phyloP scores from a whole-genome alignment of 2,113 vertebrate genomes.

The Grus americana region DNA sequence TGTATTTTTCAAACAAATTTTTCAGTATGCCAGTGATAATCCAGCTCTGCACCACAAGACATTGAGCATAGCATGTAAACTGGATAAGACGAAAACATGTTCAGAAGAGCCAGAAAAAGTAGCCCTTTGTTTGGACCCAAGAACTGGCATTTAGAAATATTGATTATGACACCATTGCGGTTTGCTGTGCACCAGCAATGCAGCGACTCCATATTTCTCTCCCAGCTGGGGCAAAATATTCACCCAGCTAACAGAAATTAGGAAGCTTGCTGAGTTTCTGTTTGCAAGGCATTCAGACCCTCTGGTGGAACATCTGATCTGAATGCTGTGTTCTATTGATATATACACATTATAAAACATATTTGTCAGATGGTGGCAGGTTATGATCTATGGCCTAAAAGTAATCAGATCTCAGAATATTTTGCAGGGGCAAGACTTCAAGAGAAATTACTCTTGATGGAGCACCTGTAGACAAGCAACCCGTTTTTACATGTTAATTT shows the following conservation, averaged over 20 bases:
- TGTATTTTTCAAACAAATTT: neutral
- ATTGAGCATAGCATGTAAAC: neutral
- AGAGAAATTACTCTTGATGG: neutral
- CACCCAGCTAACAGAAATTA: neutral
- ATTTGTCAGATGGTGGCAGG: neutral
- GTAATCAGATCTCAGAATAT: neutral
- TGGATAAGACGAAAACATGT: neutral
- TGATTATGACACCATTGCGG: neutral
- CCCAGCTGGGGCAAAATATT: neutral
- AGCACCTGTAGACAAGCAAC: neutral
- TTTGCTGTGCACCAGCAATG: neutral
- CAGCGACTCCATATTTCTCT: neutral
- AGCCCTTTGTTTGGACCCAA: neutral
- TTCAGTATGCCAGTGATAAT: neutral
- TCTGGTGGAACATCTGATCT: neutral
- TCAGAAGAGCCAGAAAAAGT: neutral
- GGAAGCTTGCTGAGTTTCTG: neutral
- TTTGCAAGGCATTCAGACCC: neutral
- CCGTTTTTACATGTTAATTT: conserved; percentile 21
- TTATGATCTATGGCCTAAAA: conserved; percentile 6
- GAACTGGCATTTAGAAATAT: neutral
- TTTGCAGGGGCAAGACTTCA: neutral
- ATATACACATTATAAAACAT: neutral
- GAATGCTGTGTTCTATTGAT: neutral
- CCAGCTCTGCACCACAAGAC: neutral